These are phyloP conservation scores for Hippopotamyrus pictus DNA, from an alignment of 2,797 vertebrate genomes.

Conservation along the genomic window DNA sequence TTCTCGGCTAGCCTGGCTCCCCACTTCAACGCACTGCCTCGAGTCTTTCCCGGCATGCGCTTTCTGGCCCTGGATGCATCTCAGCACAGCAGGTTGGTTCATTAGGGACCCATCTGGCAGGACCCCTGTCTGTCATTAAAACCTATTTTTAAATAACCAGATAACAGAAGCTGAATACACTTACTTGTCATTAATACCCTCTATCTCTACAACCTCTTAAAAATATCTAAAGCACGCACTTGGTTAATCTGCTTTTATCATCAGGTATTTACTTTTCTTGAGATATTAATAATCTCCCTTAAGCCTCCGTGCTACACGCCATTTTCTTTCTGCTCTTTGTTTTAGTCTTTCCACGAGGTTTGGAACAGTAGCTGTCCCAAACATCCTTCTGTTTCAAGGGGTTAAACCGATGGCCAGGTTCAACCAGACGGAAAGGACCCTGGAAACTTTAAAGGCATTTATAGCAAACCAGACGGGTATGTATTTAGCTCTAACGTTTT, in stretches of 20 bases:
- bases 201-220: neutral
- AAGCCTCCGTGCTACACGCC: too few relatives aligned
- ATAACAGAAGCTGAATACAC: neutral
- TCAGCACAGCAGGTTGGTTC: conserved; percentile 86
- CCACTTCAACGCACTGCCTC: conserved; percentile 88
- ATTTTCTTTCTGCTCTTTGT: conserved; percentile 23
- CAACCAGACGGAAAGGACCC: conserved; percentile 87
- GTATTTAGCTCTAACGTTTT: conserved; percentile 17
- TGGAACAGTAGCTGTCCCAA: conserved; percentile 94
- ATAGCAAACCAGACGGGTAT: conserved; percentile 93
- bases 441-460: conserved; percentile 83
- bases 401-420: conserved; percentile 96
- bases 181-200: neutral
- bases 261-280: neutral
- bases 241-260: conserved; percentile 4
- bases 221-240: neutral
- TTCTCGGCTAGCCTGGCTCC: conserved; percentile 89
- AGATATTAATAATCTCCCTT: neutral
- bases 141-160: neutral
- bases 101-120: neutral
- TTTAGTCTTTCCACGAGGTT: conserved; percentile 90
- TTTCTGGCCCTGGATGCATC: conserved; percentile 92
- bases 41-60: conserved; percentile 83
- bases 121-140: neutral
- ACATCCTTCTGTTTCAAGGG: conserved; percentile 95